Conservation (phyloP, 2,888 invertebrate species). For the Thera obeliscata region DNA sequence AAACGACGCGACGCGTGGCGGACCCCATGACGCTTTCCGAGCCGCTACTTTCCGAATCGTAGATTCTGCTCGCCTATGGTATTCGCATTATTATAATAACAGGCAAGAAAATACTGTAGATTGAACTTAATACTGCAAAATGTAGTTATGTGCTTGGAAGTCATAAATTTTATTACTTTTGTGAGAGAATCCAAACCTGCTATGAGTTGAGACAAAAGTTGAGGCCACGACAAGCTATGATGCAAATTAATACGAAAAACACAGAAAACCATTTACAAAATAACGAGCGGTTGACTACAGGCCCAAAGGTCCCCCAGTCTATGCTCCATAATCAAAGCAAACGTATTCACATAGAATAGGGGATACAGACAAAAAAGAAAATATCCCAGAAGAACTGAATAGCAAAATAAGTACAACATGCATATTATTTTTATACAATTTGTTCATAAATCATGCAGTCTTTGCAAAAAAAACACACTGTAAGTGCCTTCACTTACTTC, state of each 20-base stretch:
- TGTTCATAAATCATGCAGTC: background rate
- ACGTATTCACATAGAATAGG: too few relatives aligned
- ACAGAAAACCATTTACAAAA: too few relatives aligned
- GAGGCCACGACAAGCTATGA: too few relatives aligned
- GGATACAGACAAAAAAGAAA: background rate
- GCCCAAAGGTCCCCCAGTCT: too few relatives aligned
- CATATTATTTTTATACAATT: background rate
- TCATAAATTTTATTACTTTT: too few relatives aligned
- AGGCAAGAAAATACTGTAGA: background rate
- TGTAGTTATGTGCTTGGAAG: too few relatives aligned
- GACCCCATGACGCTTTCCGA: slow-evolving; percentile 65
- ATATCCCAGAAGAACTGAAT: background rate
- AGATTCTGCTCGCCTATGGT: slow-evolving; percentile 65
- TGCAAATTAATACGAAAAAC: too few relatives aligned
- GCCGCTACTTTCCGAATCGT: slow-evolving; percentile 56
- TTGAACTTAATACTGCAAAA: too few relatives aligned
- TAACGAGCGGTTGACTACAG: too few relatives aligned
- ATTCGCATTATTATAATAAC: background rate
- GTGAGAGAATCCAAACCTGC: too few relatives aligned
- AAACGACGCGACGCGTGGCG: slow-evolving; percentile 73
- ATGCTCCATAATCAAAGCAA: too few relatives aligned
- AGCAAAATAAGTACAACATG: background rate
- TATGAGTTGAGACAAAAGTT: too few relatives aligned
- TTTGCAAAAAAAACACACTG: background rate
- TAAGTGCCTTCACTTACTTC: slow-evolving; percentile 57